Conservation (phyloP, 2,888 invertebrate genomes). For the Volucella zonaria region DNA sequence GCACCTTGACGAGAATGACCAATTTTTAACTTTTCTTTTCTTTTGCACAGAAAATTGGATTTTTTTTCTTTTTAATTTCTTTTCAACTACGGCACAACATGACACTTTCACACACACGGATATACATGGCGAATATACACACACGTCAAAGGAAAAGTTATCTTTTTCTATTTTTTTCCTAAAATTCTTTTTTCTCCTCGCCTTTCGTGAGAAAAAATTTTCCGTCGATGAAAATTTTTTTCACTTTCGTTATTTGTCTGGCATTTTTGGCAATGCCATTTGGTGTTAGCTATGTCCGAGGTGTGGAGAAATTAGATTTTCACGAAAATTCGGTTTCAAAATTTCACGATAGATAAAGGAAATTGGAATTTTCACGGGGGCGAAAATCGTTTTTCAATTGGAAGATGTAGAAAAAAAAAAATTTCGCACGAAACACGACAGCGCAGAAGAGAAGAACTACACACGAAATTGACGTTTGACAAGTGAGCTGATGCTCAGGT, state of each 20-base stretch:
- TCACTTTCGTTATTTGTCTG: conserved; percentile 62
- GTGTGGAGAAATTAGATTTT: neutral
- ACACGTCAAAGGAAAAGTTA: conserved; percentile 38
- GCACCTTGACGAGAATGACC: conserved; percentile 54
- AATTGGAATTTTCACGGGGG: conserved; percentile 26
- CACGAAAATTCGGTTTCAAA: conserved; percentile 2
- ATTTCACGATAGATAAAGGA: conserved; percentile 1
- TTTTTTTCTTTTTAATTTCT: conserved; percentile 55
- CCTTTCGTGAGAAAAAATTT: conserved; percentile 30
- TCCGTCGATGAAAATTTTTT: conserved; percentile 42
- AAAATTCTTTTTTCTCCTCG: too few species aligned
- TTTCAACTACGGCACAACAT: conserved; percentile 63
- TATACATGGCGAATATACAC: conserved; percentile 37
- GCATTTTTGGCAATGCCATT: conserved; percentile 66
- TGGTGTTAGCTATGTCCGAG: conserved; percentile 13
- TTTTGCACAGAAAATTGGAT: conserved; percentile 2
- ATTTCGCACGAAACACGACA: conserved; percentile 71
- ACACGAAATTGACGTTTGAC: conserved; percentile 49
- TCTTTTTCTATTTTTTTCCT: conserved; percentile 16
- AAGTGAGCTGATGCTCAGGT: conserved; percentile 21
- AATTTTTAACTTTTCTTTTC: conserved; percentile 43
- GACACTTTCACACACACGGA: conserved; percentile 53
- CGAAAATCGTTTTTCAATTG: conserved; percentile 63
- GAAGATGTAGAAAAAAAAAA: conserved; percentile 6
- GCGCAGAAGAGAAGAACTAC: conserved; percentile 64